Evolutionary conservation across 2,888 invertebrate genomes (phyloP).

Genomic region (Quadroppia sp.): DNA sequence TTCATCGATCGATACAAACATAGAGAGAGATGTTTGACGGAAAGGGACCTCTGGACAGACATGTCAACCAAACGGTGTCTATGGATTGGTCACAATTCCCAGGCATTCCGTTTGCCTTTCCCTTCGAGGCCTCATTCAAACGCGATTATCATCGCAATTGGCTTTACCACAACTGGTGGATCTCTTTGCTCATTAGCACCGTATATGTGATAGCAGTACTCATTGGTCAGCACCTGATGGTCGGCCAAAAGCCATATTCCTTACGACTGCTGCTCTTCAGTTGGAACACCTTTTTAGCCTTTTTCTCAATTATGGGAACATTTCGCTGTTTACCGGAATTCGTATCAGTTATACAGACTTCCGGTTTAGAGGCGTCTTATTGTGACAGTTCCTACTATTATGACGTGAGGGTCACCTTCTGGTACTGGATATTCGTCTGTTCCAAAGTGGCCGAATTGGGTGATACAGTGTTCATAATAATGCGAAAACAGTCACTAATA

Average conservation of each 20-base stretch:
- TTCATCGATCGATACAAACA: background rate
- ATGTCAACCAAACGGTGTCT: background rate
- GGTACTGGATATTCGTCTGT: slow-evolving; percentile 95
- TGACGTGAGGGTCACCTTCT: slow-evolving; percentile 87
- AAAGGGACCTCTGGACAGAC: background rate
- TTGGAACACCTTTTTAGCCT: slow-evolving; percentile 88
- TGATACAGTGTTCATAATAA: slow-evolving; percentile 82
- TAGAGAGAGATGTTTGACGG: background rate
- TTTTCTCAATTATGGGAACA: slow-evolving; percentile 87
- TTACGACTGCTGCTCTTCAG: slow-evolving; percentile 76
- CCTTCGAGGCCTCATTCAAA: slow-evolving; percentile 24
- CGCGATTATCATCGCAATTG: slow-evolving; percentile 64
- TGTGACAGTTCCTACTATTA: slow-evolving; percentile 91
- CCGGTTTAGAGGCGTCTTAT: slow-evolving; percentile 90
- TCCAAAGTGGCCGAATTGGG: slow-evolving; percentile 95
- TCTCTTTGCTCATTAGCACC: slow-evolving; percentile 81
- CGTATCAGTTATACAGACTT: slow-evolving; percentile 75
- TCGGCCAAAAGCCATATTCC: slow-evolving; percentile 73
- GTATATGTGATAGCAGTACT: slow-evolving; percentile 91
- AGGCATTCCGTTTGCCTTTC: slow-evolving; percentile 35
- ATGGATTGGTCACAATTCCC: slow-evolving; percentile 36
- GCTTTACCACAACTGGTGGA: slow-evolving; percentile 96
- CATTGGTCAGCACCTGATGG: slow-evolving; percentile 89
- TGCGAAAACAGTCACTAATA: slow-evolving; percentile 86
- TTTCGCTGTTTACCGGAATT: slow-evolving; percentile 86